Evolutionary conservation across 2,113 vertebrate species (phyloP).

Genomic region (Addax nasomaculatus): DNA sequence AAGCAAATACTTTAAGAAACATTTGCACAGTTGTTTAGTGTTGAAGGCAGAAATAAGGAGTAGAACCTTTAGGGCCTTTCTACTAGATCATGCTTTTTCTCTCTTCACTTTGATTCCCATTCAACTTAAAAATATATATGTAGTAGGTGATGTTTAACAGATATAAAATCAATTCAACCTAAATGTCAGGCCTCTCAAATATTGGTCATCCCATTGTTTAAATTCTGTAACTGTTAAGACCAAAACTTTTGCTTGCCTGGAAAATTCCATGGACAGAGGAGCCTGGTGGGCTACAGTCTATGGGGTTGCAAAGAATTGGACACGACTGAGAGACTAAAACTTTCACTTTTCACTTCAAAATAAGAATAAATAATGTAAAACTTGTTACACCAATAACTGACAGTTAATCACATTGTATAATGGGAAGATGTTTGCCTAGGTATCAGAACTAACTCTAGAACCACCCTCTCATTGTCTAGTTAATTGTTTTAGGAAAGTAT

Average conservation of each 20-base stretch:
- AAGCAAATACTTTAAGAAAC: background rate
- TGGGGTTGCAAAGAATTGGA: background rate
- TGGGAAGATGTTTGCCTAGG: background rate
- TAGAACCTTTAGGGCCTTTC: background rate
- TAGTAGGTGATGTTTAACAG: background rate
- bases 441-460: background rate
- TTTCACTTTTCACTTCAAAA: background rate
- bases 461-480: background rate
- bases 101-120: background rate
- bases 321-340: background rate
- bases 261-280: background rate
- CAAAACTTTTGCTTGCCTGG: background rate
- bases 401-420: background rate
- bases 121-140: background rate
- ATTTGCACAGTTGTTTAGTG: background rate
- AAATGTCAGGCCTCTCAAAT: background rate
- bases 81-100: background rate
- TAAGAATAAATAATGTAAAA: background rate
- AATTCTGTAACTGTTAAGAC: background rate
- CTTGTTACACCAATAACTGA: background rate
- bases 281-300: background rate
- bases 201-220: background rate
- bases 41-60: background rate
- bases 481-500: background rate
- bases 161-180: background rate